phyloP scores from a whole-genome alignment of 2,797 vertebrate species.

The Platyrinchus mystaceus region DNA sequence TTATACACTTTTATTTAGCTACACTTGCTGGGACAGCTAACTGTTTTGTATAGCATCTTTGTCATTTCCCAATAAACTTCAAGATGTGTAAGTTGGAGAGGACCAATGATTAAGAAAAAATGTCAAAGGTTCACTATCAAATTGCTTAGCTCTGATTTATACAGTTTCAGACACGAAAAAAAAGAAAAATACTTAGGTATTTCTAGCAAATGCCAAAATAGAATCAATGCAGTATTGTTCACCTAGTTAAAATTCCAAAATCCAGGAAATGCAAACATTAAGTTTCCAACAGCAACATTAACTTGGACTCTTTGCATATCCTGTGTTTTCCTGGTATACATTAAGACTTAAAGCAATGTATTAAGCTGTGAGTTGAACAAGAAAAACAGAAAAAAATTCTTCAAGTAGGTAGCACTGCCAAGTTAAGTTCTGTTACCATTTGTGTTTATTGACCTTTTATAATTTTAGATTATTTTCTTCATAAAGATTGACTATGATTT shows the following conservation, averaged over 20 bases:
- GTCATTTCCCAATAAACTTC: background rate
- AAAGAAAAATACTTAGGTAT: background rate
- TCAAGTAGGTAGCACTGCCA: background rate
- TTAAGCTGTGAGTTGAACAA: conserved; percentile 42
- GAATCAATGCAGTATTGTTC: conserved; percentile 63
- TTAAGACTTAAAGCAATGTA: conserved; percentile 32
- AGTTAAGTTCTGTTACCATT: background rate
- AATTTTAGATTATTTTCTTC: background rate
- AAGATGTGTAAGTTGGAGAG: background rate
- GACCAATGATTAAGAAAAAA: background rate
- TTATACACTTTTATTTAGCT: background rate
- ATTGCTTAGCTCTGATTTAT: conserved; percentile 4
- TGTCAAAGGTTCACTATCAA: background rate
- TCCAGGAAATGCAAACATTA: conserved; percentile 59
- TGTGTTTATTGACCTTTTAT: conserved; percentile 28
- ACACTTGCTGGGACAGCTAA: background rate
- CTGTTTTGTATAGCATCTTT: background rate
- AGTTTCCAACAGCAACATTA: conserved; percentile 65
- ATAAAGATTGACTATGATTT: background rate
- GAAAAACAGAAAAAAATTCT: conserved; percentile 43
- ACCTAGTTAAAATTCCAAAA: conserved; percentile 44
- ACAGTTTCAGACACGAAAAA: background rate
- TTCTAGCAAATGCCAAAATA: conserved; percentile 49
- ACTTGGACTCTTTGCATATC: conserved; percentile 48
- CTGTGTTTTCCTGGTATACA: conserved; percentile 51